phyloP scores from a whole-genome alignment of 2,797 vertebrate species.

The Tokudaia tokunoshimensis region DNA sequence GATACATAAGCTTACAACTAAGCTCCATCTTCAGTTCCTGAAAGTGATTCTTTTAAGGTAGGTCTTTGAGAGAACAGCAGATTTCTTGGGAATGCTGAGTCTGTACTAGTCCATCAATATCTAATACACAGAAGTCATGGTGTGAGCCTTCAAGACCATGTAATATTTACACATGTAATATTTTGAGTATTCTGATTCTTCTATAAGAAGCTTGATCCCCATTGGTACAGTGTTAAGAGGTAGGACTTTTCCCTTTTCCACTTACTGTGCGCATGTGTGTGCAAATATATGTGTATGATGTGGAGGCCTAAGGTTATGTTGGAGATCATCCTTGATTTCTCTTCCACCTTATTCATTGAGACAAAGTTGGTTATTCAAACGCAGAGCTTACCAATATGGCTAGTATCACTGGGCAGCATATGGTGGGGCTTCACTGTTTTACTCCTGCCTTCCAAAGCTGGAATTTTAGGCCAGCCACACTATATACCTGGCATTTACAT shows the following conservation, averaged over 20 bases:
- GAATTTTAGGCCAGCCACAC: not conserved
- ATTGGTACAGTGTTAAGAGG: not conserved
- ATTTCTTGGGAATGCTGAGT: constrained; percentile 7
- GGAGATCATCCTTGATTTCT: not conserved
- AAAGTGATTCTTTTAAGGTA: not conserved
- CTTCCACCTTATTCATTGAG: not conserved
- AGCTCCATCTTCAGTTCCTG: not conserved
- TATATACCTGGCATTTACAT: not conserved
- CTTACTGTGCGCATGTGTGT: not conserved
- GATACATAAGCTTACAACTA: not conserved
- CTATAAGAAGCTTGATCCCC: not conserved
- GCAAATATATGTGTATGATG: no score
- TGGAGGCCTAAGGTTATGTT: not conserved
- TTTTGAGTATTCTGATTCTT: not conserved
- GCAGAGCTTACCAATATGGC: not conserved
- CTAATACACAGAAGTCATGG: not conserved
- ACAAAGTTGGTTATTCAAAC: not conserved
- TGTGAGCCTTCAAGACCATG: not conserved
- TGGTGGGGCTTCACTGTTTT: not conserved
- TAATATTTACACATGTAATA: not conserved
- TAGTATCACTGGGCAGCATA: not conserved
- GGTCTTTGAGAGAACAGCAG: constrained; percentile 1
- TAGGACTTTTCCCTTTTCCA: not conserved
- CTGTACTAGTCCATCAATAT: not conserved
- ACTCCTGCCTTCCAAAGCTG: not conserved